These are phyloP conservation scores for Forpus xanthops DNA, from an alignment of 2,797 vertebrate species.

Conservation along the genomic window DNA sequence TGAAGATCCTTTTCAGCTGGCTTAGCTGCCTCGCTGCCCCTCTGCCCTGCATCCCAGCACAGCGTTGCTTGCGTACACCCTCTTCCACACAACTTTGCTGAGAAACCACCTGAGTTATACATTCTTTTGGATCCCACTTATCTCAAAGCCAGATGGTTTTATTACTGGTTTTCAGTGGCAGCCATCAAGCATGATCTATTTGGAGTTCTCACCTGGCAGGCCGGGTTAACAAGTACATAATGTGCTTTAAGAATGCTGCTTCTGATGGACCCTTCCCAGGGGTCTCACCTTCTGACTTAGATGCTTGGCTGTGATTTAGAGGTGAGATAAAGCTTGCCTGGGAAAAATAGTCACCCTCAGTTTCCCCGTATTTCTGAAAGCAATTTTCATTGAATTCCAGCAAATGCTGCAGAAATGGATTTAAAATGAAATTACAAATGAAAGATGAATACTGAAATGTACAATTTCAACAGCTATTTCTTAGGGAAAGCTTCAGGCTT, in stretches of 20 bases:
- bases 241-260: neutral
- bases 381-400: conserved; percentile 4
- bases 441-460: neutral
- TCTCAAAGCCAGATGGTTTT: neutral
- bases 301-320: neutral
- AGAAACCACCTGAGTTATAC: neutral
- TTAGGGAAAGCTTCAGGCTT: neutral
- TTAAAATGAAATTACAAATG: neutral
- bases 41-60: neutral
- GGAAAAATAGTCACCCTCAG: neutral
- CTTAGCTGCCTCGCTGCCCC: neutral
- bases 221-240: neutral
- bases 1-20: neutral
- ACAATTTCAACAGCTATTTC: neutral
- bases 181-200: neutral
- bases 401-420: neutral
- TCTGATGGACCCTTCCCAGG: neutral
- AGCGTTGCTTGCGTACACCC: rapidly evolving
- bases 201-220: neutral
- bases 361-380: conserved; percentile 41
- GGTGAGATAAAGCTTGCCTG: neutral
- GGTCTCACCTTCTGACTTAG: neutral
- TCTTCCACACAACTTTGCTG: neutral
- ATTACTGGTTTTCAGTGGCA: neutral
- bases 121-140: neutral